Conservation (phyloP, 2,113 vertebrate genomes). For the Lamprologus lemairii region DNA sequence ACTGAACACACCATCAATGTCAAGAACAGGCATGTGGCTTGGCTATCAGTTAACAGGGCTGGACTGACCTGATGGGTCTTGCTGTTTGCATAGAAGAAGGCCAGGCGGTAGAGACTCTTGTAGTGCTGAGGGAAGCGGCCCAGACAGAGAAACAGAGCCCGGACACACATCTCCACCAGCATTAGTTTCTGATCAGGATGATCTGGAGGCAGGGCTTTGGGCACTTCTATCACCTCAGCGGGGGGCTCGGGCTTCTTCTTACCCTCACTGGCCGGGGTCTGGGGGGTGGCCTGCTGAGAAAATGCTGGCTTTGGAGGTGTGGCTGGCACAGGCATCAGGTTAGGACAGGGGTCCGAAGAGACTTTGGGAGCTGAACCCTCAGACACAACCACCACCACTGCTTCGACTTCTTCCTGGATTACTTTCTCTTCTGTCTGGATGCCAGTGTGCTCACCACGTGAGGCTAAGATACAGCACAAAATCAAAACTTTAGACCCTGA, state of each 20-base stretch:
- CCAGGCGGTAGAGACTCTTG: slow-evolving; percentile 95
- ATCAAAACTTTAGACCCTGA: neutral
- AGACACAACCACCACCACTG: slow-evolving; percentile 58
- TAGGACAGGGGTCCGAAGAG: slow-evolving; percentile 20
- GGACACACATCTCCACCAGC: slow-evolving; percentile 85
- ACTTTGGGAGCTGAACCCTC: slow-evolving; percentile 58
- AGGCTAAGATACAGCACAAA: slow-evolving; percentile 1
- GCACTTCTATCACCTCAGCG: slow-evolving; percentile 72
- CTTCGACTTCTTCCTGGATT: slow-evolving; percentile 61
- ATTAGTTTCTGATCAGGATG: slow-evolving; percentile 80
- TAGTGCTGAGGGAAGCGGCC: slow-evolving; percentile 97
- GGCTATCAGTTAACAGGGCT: neutral
- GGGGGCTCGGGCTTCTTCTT: slow-evolving; percentile 73
- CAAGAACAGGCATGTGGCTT: neutral
- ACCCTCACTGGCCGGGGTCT: slow-evolving; percentile 65
- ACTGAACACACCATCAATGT: neutral
- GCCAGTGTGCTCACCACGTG: slow-evolving; percentile 14
- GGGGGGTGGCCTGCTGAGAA: slow-evolving; percentile 21
- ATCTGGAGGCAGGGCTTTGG: slow-evolving; percentile 77
- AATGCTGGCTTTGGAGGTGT: slow-evolving; percentile 53
- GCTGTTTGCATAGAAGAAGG: slow-evolving; percentile 88
- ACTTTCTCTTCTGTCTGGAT: slow-evolving; percentile 55
- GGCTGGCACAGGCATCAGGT: slow-evolving; percentile 31
- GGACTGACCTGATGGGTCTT: slow-evolving; percentile 83
- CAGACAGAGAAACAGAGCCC: slow-evolving; percentile 87